Evolutionary conservation across 1,140 invertebrate species (phyloP).

Genomic region (Drosophila varians): DNA sequence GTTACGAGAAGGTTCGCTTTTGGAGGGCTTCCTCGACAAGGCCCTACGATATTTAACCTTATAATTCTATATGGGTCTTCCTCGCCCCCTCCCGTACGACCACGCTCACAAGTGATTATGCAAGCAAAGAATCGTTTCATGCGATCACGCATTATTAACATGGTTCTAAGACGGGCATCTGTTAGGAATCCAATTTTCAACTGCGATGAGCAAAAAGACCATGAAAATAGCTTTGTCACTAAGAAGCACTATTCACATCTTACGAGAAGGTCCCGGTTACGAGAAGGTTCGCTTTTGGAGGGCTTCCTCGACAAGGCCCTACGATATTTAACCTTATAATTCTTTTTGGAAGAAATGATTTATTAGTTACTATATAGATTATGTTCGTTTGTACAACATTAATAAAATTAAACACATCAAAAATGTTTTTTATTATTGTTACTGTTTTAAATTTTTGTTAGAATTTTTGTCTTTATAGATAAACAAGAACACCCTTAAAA

Average conservation of each 20-base stretch:
- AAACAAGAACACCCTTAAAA: too few species aligned
- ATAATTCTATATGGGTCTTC: conserved; percentile 44
- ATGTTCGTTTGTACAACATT: not conserved
- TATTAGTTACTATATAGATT: not conserved
- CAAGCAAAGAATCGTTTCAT: conserved; percentile 40
- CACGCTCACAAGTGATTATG: conserved; percentile 48
- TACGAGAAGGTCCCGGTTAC: conserved; percentile 28
- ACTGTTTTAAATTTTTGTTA: too few species aligned
- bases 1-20: conserved; percentile 35
- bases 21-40: conserved; percentile 65
- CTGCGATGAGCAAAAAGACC: conserved; percentile 11
- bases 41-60: conserved; percentile 78
- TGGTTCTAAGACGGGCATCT: conserved; percentile 66
- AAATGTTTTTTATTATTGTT: too few species aligned
- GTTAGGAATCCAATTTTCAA: conserved; percentile 4
- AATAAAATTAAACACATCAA: not conserved
- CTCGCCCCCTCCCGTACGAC: conserved; percentile 26
- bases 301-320: conserved; percentile 70
- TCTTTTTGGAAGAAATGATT: not conserved
- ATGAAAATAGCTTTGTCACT: conserved; percentile 10
- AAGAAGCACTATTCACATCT: conserved; percentile 23
- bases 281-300: conserved; percentile 37
- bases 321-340: conserved; percentile 75
- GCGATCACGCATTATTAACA: conserved; percentile 64
- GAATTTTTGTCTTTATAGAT: too few species aligned